Base-by-base conservation (phyloP, 2,113 vertebrate species). In the Prochilodus magdalenae region DNA sequence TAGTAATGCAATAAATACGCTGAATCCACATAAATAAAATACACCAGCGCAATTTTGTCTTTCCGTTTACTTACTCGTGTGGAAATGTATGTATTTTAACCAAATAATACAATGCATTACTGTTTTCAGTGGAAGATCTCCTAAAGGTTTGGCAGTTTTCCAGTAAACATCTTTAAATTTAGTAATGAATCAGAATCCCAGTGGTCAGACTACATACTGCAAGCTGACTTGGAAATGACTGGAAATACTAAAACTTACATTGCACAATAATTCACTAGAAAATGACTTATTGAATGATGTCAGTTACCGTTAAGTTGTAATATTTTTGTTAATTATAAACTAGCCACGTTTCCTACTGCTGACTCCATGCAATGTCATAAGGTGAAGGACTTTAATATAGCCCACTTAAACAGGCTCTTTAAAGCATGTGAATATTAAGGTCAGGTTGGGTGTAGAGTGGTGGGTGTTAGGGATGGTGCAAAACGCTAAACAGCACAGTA, bases 161-260 rank as follows among this genome's bases (percentile, higher is more conserved):
- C 57, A 60, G 1, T 49, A 30, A 14, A 24, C 5, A 44, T 44
- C 8, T 5, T 72, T 62, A 65, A 70, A 65, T 62, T 49, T 1
- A 66, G 33, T 10, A 36, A 5, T 67, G 24, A 70, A 24, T 70
- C 26, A 80, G 67, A 51, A 59, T 27, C 12, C 16, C 12, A n/a
- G 51, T n/a, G 18, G 62, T 76, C 79, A 81, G 62, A 76, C 69
- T 55, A 53, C 62, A 69, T 66, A 75, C 47, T 59, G 26, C 20
- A 51, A 76, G 36, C n/a, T 62, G 57, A 13, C 65, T 51, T 36
- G 62, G 33, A 70, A 44, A 40, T 44, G 12, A 70, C 36, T 24
- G 24, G 33, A 70, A 29, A 10, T n/a, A n/a, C n/a, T n/a, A n/a
- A 5, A 44, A 20, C 22, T 7, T 44, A n/a, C 33, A 44, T 70